Percentiles rank a stretch among this genome's conserved stretches.
Evolutionary conservation across 2,113 vertebrate species (phyloP).

Genomic region (Psittacula cyanocephala): DNA sequence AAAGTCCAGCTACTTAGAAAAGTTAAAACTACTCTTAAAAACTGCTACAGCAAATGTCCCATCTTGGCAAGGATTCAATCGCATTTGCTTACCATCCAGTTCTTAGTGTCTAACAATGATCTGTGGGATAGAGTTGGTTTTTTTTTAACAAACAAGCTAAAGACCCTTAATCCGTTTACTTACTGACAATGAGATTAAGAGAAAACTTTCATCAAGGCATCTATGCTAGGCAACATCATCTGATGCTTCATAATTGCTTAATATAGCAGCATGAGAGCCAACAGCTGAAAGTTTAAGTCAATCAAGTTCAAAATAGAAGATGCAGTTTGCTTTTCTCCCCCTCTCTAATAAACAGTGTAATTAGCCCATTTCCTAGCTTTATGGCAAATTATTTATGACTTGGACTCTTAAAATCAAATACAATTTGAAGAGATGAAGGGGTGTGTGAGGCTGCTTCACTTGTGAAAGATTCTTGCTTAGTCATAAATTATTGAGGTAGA

Average conservation of each 20-base stretch:
- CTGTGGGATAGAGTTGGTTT: neutral
- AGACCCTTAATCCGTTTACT: neutral
- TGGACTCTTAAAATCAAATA: neutral
- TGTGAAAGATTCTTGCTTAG: neutral
- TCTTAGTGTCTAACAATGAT: neutral
- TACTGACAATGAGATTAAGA: neutral
- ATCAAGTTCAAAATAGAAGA: neutral
- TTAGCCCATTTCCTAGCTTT: neutral
- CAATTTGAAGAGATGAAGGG: neutral
- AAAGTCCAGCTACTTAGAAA: neutral
- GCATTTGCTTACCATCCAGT: constrained; percentile 13
- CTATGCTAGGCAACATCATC: neutral
- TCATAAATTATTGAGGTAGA: neutral
- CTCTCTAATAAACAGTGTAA: neutral
- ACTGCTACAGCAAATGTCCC: neutral
- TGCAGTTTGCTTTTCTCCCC: neutral
- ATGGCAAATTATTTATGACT: constrained; percentile 3
- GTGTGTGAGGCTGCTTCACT: neutral
- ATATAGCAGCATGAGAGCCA: neutral
- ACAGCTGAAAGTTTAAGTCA: neutral
- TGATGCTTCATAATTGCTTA: neutral
- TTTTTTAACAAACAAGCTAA: neutral
- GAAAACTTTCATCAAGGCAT: neutral
- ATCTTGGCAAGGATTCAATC: neutral
- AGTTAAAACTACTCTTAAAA: neutral